Conservation (phyloP, 2,113 vertebrate genomes). For the Triplophysa tibetana region DNA sequence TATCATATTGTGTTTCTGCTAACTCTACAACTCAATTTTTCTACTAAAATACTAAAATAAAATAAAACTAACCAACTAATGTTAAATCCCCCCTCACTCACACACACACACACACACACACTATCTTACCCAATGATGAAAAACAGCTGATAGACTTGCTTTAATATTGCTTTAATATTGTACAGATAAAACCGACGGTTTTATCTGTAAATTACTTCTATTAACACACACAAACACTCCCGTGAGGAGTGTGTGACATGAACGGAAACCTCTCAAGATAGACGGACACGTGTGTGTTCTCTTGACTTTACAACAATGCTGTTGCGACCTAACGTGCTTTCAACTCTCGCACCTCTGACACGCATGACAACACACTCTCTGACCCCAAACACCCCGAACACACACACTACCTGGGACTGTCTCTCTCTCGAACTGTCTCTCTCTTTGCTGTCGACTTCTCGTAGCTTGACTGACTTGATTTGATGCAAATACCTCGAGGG, state of each 20-base stretch:
- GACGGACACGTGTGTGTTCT: not conserved
- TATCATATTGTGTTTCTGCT: no score
- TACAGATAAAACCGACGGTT: no score
- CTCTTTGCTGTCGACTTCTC: slow-evolving; percentile 91
- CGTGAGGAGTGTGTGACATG: not conserved
- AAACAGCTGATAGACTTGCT: no score
- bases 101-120: no score
- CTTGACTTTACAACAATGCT: slow-evolving; percentile 11
- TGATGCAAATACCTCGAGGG: slow-evolving; percentile 97
- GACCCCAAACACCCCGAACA: not conserved
- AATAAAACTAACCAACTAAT: no score
- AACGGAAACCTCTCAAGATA: not conserved
- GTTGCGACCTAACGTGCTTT: not conserved
- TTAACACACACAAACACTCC: no score
- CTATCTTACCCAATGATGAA: no score
- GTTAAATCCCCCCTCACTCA: no score
- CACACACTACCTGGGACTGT: slow-evolving; percentile 59
- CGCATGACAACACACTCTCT: not conserved
- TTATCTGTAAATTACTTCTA: no score
- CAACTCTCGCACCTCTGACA: slow-evolving; percentile 1
- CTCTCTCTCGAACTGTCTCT: slow-evolving; percentile 80
- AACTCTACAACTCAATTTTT: no score
- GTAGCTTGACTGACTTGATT: slow-evolving; percentile 98
- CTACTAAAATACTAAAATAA: no score
- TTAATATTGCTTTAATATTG: no score